Evolutionary conservation across 2,113 vertebrate genomes (phyloP), one percentile per base, ranked within the genome.

Genomic region (Speoplatyrhinus poulsoni): DNA sequence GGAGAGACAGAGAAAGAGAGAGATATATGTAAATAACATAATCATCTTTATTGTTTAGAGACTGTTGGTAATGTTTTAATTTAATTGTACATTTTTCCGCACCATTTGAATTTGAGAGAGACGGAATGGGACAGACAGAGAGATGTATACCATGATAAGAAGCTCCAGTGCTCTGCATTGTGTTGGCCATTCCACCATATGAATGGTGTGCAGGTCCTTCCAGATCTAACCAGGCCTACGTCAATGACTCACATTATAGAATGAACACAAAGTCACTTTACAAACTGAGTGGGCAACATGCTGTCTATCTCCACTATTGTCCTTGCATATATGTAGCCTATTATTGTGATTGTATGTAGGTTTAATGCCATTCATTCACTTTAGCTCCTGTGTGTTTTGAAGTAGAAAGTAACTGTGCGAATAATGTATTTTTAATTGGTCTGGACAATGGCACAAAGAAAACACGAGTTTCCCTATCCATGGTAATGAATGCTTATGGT

Each of bases 161-260:
- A 41, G 4, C 7, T 7, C 36, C 7, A 3, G 4, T 4, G 36
- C 36, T 4, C 36, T 41, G 36, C 7, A 41, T 41, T 41, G 36
- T 41, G 7, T 8, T 6, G 36, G 36, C 7, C 5, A 1, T 41
- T 5, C 36, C 7, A 41, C 36, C 1, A 26, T 26, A 26, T 26
- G 81, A 84, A 85, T 75, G 86, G 84, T 89, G 79, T 79, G 84
- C 77, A 70, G 76, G 83, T 85, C 13, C 73, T 84, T 8, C 36
- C 36, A 41, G 36, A 1, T 41, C 5, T 41, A 7, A 41, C 5
- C 36, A 41, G 36, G 36, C 36, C 36, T 41, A 41, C 36, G 4
- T 41, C 36, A 2, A 41, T 41, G 36, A 5, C 36, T 41, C 36
- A 8, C 36, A 41, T 41, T 41, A 8, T 41, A 41, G 36, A 41